Evolutionary conservation across 2,113 vertebrate genomes (phyloP).

Genomic region (Pampusana beccarii): DNA sequence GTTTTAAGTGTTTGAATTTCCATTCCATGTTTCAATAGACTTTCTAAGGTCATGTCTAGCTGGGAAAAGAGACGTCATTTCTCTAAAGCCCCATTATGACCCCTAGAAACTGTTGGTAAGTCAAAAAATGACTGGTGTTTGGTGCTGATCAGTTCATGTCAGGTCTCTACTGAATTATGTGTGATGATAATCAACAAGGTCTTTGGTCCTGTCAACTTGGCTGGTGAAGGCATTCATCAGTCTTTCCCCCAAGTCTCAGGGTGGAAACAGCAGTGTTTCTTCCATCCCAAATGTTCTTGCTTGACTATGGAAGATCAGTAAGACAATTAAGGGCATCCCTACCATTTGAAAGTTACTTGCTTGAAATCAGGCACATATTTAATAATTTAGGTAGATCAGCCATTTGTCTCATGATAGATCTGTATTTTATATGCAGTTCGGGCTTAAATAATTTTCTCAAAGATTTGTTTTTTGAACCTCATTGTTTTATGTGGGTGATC

Average conservation of each 20-base stretch:
- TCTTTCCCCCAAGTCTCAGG: neutral
- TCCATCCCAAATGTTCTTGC: neutral
- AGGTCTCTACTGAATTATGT: neutral
- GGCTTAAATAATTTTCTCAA: neutral
- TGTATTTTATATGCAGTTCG: neutral
- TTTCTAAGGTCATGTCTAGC: neutral
- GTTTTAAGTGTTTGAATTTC: neutral
- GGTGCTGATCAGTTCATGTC: neutral
- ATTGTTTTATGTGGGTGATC: neutral
- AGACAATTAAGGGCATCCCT: neutral
- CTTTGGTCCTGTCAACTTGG: neutral
- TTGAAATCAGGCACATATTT: neutral
- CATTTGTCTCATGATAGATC: neutral
- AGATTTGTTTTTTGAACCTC: neutral
- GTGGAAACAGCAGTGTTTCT: neutral
- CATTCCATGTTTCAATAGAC: neutral
- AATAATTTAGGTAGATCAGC: neutral
- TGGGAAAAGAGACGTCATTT: neutral
- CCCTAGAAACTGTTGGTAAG: neutral
- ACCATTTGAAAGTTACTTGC: neutral
- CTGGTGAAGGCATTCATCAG: neutral
- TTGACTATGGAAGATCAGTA: rapidly evolving
- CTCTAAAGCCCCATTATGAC: neutral
- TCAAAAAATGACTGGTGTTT: neutral
- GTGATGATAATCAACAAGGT: neutral